A percentile compares a stretch with the other conserved stretches of the same genome.
Conservation (phyloP, 2,888 invertebrate species). For the Meandrusa payeni region DNA sequence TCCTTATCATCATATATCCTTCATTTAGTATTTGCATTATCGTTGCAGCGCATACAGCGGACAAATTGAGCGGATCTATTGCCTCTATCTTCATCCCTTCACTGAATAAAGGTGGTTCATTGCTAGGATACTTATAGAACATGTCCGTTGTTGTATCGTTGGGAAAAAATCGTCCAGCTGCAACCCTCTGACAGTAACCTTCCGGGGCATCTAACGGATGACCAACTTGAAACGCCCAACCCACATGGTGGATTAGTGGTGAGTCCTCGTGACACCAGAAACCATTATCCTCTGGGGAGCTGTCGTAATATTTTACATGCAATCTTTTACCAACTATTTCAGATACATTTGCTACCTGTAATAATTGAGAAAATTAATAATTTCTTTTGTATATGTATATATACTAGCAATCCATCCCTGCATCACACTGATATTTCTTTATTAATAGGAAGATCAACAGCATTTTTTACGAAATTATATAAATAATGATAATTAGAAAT, state of each 20-base stretch:
- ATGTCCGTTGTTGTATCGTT: constrained; percentile 91
- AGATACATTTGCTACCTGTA: constrained; percentile 90
- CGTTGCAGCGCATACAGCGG: constrained; percentile 96
- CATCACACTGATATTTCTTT: too few relatives aligned
- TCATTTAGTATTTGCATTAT: constrained; percentile 95
- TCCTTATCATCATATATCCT: constrained; percentile 97
- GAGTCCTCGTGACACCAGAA: constrained; percentile 99
- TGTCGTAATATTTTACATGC: constrained; percentile 94
- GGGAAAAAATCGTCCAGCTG: constrained; percentile 85
- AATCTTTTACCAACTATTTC: constrained; percentile 96
- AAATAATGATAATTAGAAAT: too few relatives aligned
- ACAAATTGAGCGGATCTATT: constrained; percentile 97
- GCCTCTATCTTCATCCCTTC: constrained; percentile 98
- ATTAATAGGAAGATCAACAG: too few relatives aligned
- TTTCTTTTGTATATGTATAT: too few relatives aligned
- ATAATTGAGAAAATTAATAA: constrained; percentile 22
- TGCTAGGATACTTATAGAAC: constrained; percentile 83
- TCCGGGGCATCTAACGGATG: constrained; percentile 93
- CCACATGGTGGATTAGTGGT: constrained; percentile 95
- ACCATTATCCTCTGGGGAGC: constrained; percentile 88
- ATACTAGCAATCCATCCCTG: too few relatives aligned
- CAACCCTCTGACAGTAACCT: constrained; percentile 87
- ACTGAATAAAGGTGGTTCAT: constrained; percentile 82
- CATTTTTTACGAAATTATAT: too few relatives aligned
- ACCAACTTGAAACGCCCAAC: constrained; percentile 96